Base-by-base conservation (phyloP, 2,888 invertebrate species). In the Sphaerophoria taeniata region DNA sequence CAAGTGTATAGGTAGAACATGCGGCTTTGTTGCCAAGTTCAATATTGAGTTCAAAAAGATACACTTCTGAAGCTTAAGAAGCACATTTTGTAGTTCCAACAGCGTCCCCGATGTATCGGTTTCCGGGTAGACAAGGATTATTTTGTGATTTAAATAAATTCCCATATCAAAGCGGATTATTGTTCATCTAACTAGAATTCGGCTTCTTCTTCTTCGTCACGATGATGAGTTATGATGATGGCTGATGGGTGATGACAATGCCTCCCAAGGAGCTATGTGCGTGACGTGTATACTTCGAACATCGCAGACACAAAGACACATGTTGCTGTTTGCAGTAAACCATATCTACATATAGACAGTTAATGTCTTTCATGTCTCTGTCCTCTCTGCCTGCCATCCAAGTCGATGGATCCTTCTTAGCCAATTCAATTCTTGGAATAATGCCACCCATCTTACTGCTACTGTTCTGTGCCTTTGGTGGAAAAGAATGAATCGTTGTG, bases 41-140 rank as follows among this genome's bases (percentile, higher is more conserved):
- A 81, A 81, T 81, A 81, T 81, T 81, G 67, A 81, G 81, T 81
- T 76, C 81, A 76, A 76, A 71, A 24, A 24, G 24, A 24, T 24
- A 24, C 24, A 24, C 24, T 75, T 45, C 43, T 43, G 3, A 7
- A 6, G 6, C 39, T 39, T 3, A 43, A 16, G 47, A 11, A 24
- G 6, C 24, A 60, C 43, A 3, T 16, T 14, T 24, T 14, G 24
- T 16, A 51, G 6, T 3, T 4, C 9, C 24, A 63, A 36, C 47
- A 34, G 12, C 51, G 16, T n/a, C n/a, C 16, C 36, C 24, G 34
- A 65, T 58, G 58, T 51, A 49, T 51, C 56, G 16, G 39, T 63
- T 63, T 49, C 34, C 12, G 14, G 39, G n/a, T 56, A 43, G 56
- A 9, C 16, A 74, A 71, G 80, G 75, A 71, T 75, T 81, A 81